Conservation (phyloP, 2,888 invertebrate species). For the Aradus depressus region DNA sequence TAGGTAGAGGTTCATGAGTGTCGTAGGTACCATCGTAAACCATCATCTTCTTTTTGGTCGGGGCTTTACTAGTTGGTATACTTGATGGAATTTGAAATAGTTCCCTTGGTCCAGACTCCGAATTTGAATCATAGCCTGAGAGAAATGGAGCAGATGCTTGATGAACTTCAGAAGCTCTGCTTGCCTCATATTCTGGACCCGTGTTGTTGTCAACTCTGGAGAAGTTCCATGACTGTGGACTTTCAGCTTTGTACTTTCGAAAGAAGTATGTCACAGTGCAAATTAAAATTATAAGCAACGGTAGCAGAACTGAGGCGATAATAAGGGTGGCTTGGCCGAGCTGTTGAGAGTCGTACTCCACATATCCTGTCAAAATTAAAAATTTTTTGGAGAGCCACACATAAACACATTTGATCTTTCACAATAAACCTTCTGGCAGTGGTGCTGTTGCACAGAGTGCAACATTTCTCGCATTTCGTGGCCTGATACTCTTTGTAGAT, state of each 20-base stretch:
- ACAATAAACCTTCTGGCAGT: not conserved
- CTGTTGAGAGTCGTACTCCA: constrained; percentile 52
- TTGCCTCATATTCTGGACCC: constrained; percentile 6
- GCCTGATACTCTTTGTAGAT: no score
- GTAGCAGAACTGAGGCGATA: constrained; percentile 59
- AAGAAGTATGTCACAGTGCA: constrained; percentile 24
- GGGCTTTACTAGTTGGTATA: constrained; percentile 50
- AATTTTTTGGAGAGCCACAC: not conserved
- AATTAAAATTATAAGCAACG: constrained; percentile 35
- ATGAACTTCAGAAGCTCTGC: constrained; percentile 25
- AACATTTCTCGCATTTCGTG: no score
- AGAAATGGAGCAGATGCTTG: constrained; percentile 6
- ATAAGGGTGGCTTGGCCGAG: constrained; percentile 63
- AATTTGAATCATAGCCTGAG: no score
- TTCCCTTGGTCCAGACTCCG: not conserved
- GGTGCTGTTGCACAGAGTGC: not conserved
- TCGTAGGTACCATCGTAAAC: constrained; percentile 73
- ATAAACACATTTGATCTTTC: constrained; percentile 10
- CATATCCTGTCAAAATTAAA: constrained; percentile 37
- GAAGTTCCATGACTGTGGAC: constrained; percentile 33
- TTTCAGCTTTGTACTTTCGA: constrained; percentile 18
- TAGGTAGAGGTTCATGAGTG: constrained; percentile 71
- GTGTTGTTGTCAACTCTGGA: constrained; percentile 23
- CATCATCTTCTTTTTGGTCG: no score
- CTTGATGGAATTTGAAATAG: no score